Conservation (phyloP, 2,888 invertebrate species). For the Dryadula phaetusa region DNA sequence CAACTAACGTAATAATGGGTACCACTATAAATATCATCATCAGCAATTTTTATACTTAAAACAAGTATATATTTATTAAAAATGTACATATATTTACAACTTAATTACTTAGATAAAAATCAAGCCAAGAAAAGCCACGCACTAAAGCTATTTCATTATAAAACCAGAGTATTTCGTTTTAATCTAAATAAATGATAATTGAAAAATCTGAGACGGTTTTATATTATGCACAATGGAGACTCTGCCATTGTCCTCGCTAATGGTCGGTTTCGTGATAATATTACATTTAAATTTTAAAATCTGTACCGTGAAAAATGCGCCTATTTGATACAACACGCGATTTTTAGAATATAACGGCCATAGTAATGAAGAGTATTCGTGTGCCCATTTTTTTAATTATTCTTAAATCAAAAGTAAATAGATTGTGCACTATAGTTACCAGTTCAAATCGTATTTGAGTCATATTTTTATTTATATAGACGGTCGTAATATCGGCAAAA, state of each 20-base stretch:
- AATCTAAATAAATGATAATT: conserved; percentile 36
- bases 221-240: conserved; percentile 36
- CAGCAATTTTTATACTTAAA: too few relatives aligned
- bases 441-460: not conserved
- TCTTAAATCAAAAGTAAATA: not conserved
- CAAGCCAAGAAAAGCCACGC: not conserved
- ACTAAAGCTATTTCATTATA: conserved; percentile 21
- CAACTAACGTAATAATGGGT: too few relatives aligned
- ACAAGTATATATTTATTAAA: not conserved
- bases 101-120: conserved; percentile 3
- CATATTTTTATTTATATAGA: too few relatives aligned
- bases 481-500: too few relatives aligned
- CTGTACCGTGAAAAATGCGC: conserved; percentile 32
- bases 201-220: conserved; percentile 33
- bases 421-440: not conserved
- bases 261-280: conserved; percentile 38
- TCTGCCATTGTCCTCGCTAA: conserved; percentile 39
- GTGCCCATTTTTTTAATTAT: conserved; percentile 7
- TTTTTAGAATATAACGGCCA: conserved; percentile 12
- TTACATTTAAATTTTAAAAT: conserved; percentile 37
- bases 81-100: not conserved
- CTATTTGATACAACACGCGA: conserved; percentile 30
- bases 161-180: conserved; percentile 21
- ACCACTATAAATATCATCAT: too few relatives aligned
- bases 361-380: conserved; percentile 11